Conservation (phyloP, 1,140 invertebrate genomes). For the Helicoverpa armigera region DNA sequence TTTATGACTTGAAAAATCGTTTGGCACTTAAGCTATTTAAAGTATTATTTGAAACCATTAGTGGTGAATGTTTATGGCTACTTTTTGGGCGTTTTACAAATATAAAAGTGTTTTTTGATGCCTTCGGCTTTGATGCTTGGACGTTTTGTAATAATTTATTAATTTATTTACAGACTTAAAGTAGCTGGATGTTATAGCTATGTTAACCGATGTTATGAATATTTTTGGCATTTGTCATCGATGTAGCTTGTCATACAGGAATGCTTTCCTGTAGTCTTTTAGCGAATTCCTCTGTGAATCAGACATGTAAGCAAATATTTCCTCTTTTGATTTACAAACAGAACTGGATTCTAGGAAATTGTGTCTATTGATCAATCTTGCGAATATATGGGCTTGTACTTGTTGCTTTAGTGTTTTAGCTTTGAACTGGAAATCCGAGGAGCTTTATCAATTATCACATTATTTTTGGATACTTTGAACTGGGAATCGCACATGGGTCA, state of each 20-base stretch:
- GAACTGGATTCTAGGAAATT: not conserved
- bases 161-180: conserved; percentile 31
- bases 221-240: conserved; percentile 36
- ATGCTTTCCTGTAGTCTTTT: conserved; percentile 1
- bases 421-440: too few species aligned
- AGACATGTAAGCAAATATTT: conserved; percentile 16
- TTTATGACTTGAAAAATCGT: conserved; percentile 57
- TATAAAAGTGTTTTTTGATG: conserved; percentile 54
- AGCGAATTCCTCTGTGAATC: conserved; percentile 1
- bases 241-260: conserved; percentile 1
- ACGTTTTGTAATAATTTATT: conserved; percentile 32
- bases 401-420: too few species aligned
- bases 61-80: conserved; percentile 48
- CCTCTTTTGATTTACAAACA: conserved; percentile 5
- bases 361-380: not conserved
- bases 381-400: too few species aligned
- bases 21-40: conserved; percentile 57
- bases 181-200: conserved; percentile 4
- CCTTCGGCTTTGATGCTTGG: conserved; percentile 50
- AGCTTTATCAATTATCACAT: too few species aligned
- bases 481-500: too few species aligned
- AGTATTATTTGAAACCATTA: conserved; percentile 56
- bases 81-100: conserved; percentile 49
- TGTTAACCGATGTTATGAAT: conserved; percentile 32
- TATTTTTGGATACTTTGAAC: too few species aligned